These are phyloP conservation scores for Sycophila sp. DNA, from an alignment of 1,140 invertebrate genomes.

Conservation along the genomic window DNA sequence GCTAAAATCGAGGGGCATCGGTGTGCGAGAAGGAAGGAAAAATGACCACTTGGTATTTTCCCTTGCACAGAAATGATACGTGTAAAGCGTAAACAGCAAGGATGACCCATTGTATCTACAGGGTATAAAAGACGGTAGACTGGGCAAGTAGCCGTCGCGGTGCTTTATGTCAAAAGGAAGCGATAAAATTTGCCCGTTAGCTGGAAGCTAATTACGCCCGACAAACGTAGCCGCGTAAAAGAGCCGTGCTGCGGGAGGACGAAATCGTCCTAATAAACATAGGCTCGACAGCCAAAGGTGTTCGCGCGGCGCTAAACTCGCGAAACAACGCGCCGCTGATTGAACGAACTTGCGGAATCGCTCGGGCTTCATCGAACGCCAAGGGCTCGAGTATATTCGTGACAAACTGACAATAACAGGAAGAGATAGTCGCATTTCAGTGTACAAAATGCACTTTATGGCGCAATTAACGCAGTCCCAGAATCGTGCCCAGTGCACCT, in stretches of 20 bases:
- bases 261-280: neutral
- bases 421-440: constrained; percentile 32
- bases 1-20: no score
- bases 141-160: neutral
- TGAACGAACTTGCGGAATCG: neutral
- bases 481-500: neutral
- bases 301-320: no score
- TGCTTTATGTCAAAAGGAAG: neutral
- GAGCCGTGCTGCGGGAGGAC: neutral
- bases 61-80: no score
- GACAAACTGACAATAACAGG: constrained; percentile 37
- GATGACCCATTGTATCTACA: no score
- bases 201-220: neutral
- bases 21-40: no score
- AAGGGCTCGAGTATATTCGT: neutral
- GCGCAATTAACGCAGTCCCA: constrained; percentile 30
- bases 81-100: no score
- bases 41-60: no score
- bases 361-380: no score
- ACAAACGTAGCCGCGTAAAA: neutral
- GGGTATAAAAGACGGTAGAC: no score
- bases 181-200: constrained; percentile 4
- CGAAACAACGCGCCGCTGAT: neutral
- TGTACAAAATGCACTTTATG: constrained; percentile 33
- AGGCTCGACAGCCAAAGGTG: neutral